Conservation (phyloP, 2,888 invertebrate species). For the Dynastes maya region DNA sequence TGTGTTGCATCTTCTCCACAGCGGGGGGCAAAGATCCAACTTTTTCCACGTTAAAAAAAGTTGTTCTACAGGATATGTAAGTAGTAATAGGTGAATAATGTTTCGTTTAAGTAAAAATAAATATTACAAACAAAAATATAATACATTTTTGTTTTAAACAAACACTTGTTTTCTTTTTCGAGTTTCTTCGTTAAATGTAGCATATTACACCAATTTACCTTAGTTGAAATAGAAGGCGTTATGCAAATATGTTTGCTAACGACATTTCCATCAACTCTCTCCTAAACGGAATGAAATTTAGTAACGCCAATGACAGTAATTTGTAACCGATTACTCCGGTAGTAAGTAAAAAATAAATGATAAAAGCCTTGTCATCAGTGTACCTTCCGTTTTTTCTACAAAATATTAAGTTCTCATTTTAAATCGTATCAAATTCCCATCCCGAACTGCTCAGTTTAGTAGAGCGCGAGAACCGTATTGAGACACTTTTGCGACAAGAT, state of each 20-base stretch:
- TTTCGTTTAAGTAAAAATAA: too few relatives aligned
- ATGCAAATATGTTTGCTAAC: background rate
- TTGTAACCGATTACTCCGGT: background rate
- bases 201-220: too few relatives aligned
- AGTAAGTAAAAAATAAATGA: background rate
- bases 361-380: background rate
- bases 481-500: slow-evolving; percentile 11
- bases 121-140: too few relatives aligned
- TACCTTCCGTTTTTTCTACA: background rate
- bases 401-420: slow-evolving; percentile 7
- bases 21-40: too few relatives aligned
- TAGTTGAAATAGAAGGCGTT: background rate
- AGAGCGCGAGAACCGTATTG: slow-evolving; percentile 25
- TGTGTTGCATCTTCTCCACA: too few relatives aligned
- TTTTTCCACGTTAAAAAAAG: too few relatives aligned
- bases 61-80: too few relatives aligned
- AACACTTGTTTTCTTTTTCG: too few relatives aligned
- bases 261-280: background rate
- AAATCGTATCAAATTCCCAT: slow-evolving; percentile 34
- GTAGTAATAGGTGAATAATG: too few relatives aligned
- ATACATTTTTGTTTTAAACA: too few relatives aligned
- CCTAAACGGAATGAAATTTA: background rate
- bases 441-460: background rate
- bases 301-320: background rate
- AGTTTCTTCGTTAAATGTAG: too few relatives aligned